phyloP scores from a whole-genome alignment of 2,888 invertebrate species.

The Limenitis camilla region DNA sequence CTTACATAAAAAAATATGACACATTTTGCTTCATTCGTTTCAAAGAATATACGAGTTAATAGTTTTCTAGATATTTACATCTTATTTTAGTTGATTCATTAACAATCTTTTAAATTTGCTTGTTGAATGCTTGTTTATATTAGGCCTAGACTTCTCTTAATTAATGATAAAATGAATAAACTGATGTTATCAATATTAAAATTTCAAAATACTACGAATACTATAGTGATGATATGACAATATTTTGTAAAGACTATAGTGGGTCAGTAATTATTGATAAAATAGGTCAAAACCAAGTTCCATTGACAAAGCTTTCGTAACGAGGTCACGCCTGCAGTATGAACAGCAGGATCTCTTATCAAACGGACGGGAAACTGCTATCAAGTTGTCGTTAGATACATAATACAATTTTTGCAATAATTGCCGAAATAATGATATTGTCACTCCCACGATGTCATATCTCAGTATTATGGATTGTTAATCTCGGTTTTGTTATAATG shows the following conservation, averaged over 20 bases:
- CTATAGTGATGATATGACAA: neutral
- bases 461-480: slow-evolving; percentile 19
- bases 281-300: slow-evolving; percentile 70
- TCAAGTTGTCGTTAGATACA: slow-evolving; percentile 68
- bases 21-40: too few relatives aligned
- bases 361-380: slow-evolving; percentile 60
- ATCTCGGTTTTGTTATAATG: neutral
- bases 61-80: too few relatives aligned
- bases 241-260: neutral
- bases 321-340: slow-evolving; percentile 63
- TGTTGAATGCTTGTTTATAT: too few relatives aligned
- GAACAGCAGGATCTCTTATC: slow-evolving; percentile 60
- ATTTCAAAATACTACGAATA: too few relatives aligned
- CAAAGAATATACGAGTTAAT: too few relatives aligned
- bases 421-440: slow-evolving; percentile 66
- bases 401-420: slow-evolving; percentile 72
- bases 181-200: too few relatives aligned
- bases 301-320: slow-evolving; percentile 65
- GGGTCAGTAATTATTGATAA: slow-evolving; percentile 25
- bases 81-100: too few relatives aligned
- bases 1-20: too few relatives aligned
- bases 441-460: slow-evolving; percentile 54
- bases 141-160: too few relatives aligned
- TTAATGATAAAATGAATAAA: too few relatives aligned
- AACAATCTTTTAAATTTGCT: too few relatives aligned